Conservation (phyloP, 1,140 invertebrate species). For the Ctenoplectra terminalis region DNA sequence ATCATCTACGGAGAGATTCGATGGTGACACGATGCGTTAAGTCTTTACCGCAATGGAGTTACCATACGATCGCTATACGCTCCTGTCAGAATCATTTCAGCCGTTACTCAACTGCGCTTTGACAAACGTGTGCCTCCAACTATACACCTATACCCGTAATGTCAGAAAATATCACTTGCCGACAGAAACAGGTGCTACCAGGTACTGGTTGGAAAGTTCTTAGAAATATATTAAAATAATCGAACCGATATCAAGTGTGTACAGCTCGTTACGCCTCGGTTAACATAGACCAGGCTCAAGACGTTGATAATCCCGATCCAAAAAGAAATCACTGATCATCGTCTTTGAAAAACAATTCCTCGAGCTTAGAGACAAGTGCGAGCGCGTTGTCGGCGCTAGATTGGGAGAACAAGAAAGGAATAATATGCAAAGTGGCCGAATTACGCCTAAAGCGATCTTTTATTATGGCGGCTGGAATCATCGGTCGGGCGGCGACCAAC, state of each 20-base stretch:
- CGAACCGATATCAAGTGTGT: too few species aligned
- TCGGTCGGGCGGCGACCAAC: constrained; percentile 43
- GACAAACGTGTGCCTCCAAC: constrained; percentile 14
- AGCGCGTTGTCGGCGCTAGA: constrained; percentile 30
- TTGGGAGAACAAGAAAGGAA: not conserved
- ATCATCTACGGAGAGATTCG: not conserved
- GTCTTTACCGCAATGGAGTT: constrained; percentile 24
- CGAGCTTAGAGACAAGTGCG: constrained; percentile 29
- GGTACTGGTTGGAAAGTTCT: constrained; percentile 31
- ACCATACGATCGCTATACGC: constrained; percentile 4
- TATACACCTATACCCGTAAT: constrained; percentile 12
- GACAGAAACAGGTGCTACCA: constrained; percentile 51
- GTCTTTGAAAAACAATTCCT: constrained; percentile 24
- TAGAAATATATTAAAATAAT: constrained; percentile 13
- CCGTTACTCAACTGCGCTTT: constrained; percentile 24
- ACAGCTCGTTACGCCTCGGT: constrained; percentile 29
- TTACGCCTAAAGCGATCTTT: constrained; percentile 13
- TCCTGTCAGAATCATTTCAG: constrained; percentile 30
- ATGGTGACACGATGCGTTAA: constrained; percentile 10
- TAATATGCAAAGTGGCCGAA: not conserved
- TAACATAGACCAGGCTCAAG: constrained; percentile 5
- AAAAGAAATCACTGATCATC: constrained; percentile 21
- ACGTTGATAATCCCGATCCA: constrained; percentile 14
- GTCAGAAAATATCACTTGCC: constrained; percentile 49
- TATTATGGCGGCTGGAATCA: constrained; percentile 53